Evolutionary conservation across 2,113 vertebrate genomes (phyloP).

Genomic region (Telmatochromis sp.): DNA sequence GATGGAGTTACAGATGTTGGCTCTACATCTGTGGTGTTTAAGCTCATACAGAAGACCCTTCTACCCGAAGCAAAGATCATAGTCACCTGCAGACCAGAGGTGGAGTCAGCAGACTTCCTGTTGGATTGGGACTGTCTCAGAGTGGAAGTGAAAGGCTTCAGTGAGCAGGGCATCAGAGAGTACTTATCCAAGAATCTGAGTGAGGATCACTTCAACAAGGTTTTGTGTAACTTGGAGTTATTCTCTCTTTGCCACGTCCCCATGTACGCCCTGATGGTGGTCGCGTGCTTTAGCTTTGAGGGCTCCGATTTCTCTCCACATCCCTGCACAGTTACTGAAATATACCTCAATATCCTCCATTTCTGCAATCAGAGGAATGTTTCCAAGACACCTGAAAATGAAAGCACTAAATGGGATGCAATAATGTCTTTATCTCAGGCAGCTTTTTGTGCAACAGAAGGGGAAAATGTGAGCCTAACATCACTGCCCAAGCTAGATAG

Average conservation of each 20-base stretch:
- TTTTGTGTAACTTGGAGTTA: rapidly evolving
- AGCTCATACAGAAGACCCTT: not conserved
- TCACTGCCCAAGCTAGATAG: rapidly evolving
- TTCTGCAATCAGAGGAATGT: not conserved
- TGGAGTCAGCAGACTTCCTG: not conserved
- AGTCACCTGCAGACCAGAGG: rapidly evolving
- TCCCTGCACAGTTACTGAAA: not conserved
- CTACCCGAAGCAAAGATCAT: not conserved
- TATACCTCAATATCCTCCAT: not conserved
- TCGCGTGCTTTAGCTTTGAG: not conserved
- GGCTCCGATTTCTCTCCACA: not conserved
- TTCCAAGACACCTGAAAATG: not conserved
- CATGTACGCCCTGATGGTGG: not conserved
- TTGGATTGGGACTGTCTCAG: not conserved
- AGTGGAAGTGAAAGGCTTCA: not conserved
- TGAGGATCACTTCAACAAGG: rapidly evolving
- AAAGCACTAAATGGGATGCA: not conserved
- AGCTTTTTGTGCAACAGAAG: not conserved
- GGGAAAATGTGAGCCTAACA: rapidly evolving
- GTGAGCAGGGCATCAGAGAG: not conserved
- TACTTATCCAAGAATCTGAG: not conserved
- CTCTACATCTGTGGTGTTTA: not conserved
- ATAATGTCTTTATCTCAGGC: rapidly evolving
- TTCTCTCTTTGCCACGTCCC: not conserved
- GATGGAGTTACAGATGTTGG: rapidly evolving